phyloP scores from a whole-genome alignment of 2,888 invertebrate species.

The Nezara viridula region DNA sequence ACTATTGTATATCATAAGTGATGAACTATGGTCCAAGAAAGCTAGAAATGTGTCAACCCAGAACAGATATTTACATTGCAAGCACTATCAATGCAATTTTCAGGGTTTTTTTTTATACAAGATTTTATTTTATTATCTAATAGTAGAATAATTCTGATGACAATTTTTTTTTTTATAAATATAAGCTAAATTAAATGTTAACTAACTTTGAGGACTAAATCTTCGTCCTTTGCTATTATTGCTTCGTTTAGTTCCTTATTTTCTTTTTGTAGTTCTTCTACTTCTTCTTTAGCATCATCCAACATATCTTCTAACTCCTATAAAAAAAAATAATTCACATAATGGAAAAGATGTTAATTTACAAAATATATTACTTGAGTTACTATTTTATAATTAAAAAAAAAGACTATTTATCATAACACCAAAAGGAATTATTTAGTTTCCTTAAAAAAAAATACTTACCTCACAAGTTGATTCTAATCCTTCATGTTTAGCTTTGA shows the following conservation, averaged over 20 bases:
- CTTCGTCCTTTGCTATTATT: neutral
- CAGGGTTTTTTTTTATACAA: too few relatives aligned
- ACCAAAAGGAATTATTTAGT: neutral
- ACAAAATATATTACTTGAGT: neutral
- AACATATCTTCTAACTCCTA: slow-evolving; percentile 30
- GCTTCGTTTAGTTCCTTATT: neutral
- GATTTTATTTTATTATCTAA: neutral
- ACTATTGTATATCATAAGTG: too few relatives aligned
- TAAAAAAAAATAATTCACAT: neutral
- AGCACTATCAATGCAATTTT: neutral
- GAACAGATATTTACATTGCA: neutral
- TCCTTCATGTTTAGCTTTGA: neutral
- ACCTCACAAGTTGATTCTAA: slow-evolving; percentile 14
- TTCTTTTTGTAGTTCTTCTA: neutral
- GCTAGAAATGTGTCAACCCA: neutral
- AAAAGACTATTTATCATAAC: neutral
- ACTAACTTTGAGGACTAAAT: neutral
- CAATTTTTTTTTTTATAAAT: neutral
- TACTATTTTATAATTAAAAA: neutral
- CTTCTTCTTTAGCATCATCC: slow-evolving; percentile 35
- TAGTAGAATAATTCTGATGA: too few relatives aligned
- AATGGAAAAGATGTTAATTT: neutral
- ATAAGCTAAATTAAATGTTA: neutral
- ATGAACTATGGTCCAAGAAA: neutral
- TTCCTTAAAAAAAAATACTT: neutral